Percentiles rank a stretch among this genome's conserved stretches.
phyloP scores from a whole-genome alignment of 2,113 vertebrate species.

The Garra rufa region DNA sequence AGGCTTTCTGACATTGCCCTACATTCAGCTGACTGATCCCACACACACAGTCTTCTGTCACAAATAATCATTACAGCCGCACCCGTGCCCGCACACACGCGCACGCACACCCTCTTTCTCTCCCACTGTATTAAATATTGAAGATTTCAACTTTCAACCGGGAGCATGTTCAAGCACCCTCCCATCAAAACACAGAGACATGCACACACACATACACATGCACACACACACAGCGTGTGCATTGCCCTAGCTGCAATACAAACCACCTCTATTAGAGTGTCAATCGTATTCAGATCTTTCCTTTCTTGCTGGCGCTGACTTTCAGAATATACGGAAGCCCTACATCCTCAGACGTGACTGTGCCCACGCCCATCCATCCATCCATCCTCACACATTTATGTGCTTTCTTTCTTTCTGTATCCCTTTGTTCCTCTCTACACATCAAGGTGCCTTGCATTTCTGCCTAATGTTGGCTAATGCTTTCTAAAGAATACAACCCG shows the following conservation, averaged over 20 bases:
- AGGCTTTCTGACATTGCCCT: conserved; percentile 58
- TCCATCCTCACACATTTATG: conserved; percentile 39
- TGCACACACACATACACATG: background rate
- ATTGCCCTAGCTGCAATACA: conserved; percentile 43
- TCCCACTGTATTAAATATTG: conserved; percentile 63
- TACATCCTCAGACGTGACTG: conserved; percentile 24
- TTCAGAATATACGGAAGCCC: conserved; percentile 39
- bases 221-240: conserved; percentile 15
- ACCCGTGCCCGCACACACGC: conserved; percentile 6
- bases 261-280: conserved; percentile 53
- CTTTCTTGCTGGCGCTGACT: conserved; percentile 41
- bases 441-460: conserved; percentile 44
- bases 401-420: conserved; percentile 38
- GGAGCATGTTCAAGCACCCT: conserved; percentile 60
- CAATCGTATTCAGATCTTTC: conserved; percentile 48
- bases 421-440: conserved; percentile 52
- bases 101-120: background rate
- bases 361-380: conserved; percentile 13
- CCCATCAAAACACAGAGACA: conserved; percentile 54
- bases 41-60: conserved; percentile 59
- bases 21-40: conserved; percentile 63
- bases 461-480: conserved; percentile 44
- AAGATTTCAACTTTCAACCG: conserved; percentile 66
- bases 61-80: conserved; percentile 59
- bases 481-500: conserved; percentile 42